These are phyloP conservation scores for Euthynnus affinis DNA, from an alignment of 2,797 vertebrate genomes.

Conservation along the genomic window DNA sequence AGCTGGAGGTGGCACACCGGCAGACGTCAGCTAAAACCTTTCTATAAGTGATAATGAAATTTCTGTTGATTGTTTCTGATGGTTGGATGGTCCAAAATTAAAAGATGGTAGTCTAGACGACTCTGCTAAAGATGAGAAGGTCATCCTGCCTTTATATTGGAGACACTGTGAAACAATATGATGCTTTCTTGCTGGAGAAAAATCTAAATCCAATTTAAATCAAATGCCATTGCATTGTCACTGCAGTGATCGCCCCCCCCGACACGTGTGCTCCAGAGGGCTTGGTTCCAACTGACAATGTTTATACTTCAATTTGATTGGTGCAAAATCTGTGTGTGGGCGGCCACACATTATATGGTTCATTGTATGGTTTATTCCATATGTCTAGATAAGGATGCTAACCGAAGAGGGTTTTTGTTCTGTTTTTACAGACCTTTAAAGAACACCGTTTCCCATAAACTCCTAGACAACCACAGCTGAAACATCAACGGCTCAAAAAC, in stretches of 20 bases:
- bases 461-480: not conserved
- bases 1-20: slow-evolving; percentile 57
- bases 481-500: not conserved
- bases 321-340: not conserved
- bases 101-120: not conserved
- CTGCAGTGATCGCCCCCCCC: not conserved
- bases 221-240: not conserved
- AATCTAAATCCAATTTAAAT: slow-evolving; percentile 2
- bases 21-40: slow-evolving; percentile 43
- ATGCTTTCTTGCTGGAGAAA: not conserved
- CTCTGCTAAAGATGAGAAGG: slow-evolving; percentile 1
- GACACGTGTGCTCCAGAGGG: not conserved
- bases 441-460: not conserved
- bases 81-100: slow-evolving; percentile 8
- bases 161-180: not conserved
- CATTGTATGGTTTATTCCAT: not conserved
- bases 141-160: not conserved
- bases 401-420: not conserved
- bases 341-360: not conserved
- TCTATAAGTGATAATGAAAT: slow-evolving; percentile 10
- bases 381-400: not conserved
- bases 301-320: not conserved
- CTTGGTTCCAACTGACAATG: not conserved
- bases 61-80: slow-evolving; percentile 3
- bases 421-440: not conserved